Base-by-base conservation (phyloP, 23 tunicate species). In the Pegea sp. region DNA sequence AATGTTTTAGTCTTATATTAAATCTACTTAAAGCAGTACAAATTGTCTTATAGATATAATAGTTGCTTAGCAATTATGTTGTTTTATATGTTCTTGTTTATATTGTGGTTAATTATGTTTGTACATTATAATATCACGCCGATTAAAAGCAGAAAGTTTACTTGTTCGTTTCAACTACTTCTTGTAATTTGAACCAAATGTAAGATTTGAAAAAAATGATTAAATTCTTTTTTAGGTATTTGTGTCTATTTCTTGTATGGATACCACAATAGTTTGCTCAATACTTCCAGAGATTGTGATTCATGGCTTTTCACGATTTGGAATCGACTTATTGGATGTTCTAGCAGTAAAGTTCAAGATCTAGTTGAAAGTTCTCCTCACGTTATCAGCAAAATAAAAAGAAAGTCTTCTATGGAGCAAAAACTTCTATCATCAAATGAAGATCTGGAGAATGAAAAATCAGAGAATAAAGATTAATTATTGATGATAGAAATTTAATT, bases 201-300 rank as follows among this genome's bases (percentile, higher is more conserved):
- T n/a, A n/a, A n/a, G n/a, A n/a, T n/a, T n/a, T n/a, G n/a, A n/a
- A n/a, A n/a, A n/a, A n/a, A n/a, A n/a, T n/a, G n/a, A n/a, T n/a
- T n/a, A n/a, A n/a, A n/a, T n/a, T n/a, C 46, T 8, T 38, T 16
- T 1, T 0, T 29, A 71, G 80, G 80, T 33, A 22, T 72, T 38
- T 28, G 50, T 13, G 60, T 72, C 24, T 72, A 72, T 42, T 72
- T 72, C 44, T 16, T 34, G 4, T 72, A 72, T 48, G 80, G 80
- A 8, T 72, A 72, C 33, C 80, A 72, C 28, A 26, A 61, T 34
- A 72, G 80, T 43, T 34, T 19, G 30, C 60, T 52, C 21, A 72
- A 72, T 49, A 38, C 46, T 8, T n/a, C n/a, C n/a, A n/a, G n/a
- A n/a, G n/a, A n/a, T n/a, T n/a, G n/a, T n/a, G n/a, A n/a, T n/a